Evolutionary conservation across 2,797 vertebrate species (phyloP), one percentile per base, ranked within the genome.

Genomic region (Xiphorhynchus erythropygius): DNA sequence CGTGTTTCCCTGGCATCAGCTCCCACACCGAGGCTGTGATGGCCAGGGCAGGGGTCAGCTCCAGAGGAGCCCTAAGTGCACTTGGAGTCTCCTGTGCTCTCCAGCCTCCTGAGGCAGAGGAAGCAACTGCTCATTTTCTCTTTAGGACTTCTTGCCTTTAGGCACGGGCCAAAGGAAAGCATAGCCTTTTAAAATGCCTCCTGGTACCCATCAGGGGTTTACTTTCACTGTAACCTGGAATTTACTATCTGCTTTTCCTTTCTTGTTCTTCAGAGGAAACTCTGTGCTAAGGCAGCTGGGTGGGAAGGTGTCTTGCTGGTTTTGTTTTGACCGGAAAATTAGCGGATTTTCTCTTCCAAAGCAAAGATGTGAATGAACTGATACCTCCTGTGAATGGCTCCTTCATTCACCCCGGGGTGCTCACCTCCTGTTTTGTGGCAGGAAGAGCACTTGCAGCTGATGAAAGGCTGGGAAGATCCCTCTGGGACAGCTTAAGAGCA

Each of bases 341-440:
- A 64, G 33, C 0, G 0, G 63, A 37, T 87, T 67, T 67, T 75
- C n/a, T 78, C 78, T 95, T 74, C 30, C 24, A 56, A 89, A 93
- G 71, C 87, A 62, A 65, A 93, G 84, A 87, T 77, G 64, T 41
- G 89, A 80, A 57, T 92, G 78, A 89, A 14, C 56, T 80, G 64
- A 55, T 55, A 85, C 84, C 87, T 87, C 78, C 21, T 73, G 67
- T 69, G 86, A 63, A 49, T 3, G 5, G 49, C 52, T 82, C 63
- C 77, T 82, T 96, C 90, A 83, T 82, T 96, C 90, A 85, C 93
- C 74, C 81, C 60, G 84, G 90, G 82, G 78, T 93, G 79, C 78
- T 91, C 53, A n/a, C 37, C 67, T 92, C 60, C 92, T 41, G 35
- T 11, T 62, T 57, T 68, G 49, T 77, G 89, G 65, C 93, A 89